These are phyloP conservation scores for Heliocidaris erythrogramma DNA, from an alignment of 35 echinoderm and acorn worm species.

Conservation along the genomic window DNA sequence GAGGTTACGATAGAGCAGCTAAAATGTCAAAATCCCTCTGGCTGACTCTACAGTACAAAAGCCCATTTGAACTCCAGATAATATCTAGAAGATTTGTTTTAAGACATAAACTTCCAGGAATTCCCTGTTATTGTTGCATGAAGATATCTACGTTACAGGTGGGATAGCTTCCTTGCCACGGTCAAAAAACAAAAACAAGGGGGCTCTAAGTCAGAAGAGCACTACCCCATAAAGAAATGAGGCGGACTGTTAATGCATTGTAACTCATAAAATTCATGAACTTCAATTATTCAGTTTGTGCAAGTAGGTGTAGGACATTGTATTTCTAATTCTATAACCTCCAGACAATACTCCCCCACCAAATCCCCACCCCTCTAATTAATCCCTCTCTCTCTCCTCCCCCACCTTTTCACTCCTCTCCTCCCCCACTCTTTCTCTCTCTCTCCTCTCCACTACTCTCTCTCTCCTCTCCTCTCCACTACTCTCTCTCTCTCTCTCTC, in stretches of 20 bases:
- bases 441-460: too few species aligned
- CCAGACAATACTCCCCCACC: background rate
- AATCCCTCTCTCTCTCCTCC: too few species aligned
- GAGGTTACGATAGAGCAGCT: background rate
- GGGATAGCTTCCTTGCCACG: background rate
- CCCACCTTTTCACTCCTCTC: background rate
- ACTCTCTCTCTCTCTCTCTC: background rate
- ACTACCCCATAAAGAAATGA: background rate
- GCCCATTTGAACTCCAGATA: background rate
- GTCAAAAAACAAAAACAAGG: background rate
- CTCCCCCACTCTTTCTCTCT: too few species aligned
- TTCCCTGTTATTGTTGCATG: background rate
- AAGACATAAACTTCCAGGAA: background rate
- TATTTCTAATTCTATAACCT: background rate
- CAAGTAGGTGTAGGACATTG: background rate
- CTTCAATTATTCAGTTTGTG: too few species aligned
- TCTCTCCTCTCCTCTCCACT: too few species aligned
- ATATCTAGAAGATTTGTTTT: background rate
- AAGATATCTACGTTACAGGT: background rate
- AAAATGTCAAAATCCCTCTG: background rate
- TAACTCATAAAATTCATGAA: background rate
- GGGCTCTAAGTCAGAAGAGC: background rate
- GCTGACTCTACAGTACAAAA: background rate
- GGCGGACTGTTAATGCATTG: background rate
- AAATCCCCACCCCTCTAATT: too few species aligned